Base-by-base conservation (phyloP, 2,113 vertebrate species). In the Mus spicilegus region DNA sequence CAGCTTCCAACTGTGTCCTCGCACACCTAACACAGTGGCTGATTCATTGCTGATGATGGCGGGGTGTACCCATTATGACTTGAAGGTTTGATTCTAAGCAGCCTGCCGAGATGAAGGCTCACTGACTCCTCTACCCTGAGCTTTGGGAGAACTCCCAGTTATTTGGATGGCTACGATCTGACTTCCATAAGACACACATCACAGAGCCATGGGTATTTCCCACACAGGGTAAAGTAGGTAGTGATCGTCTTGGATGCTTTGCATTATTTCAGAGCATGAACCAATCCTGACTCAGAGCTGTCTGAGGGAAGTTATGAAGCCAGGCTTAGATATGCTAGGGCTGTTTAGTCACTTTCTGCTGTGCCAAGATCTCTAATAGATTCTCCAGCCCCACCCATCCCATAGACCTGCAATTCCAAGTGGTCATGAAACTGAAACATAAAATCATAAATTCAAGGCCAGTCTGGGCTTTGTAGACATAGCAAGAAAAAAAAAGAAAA, bases 301-400 rank as follows among this genome's bases (percentile, higher is more conserved):
- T 30, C n/a, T 19, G 67, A 90, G 54, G 56, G 80, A 91, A 78
- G 61, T 9, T 19, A 78, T 5, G 30, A 73, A 90, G 39, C 54
- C 17, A 10, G 81, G 22, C 54, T 22, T 5, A 9, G 82, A 89
- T 92, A 85, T 70, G 95, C 69, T 22, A 39, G 56, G 82, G 63
- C 95, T 84, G 28, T 78, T 92, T 16, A 70, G 61, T 26, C 56
- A 73, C 24, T 86, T 92, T 82, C 87, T 20, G 63, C 93, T 95
- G 30, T 61, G 87, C 90, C 97, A 96, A 86, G 72, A 82, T 63
- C 77, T 54, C 26, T 87, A 17, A 67, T n/a, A 88, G 24, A 22
- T 86, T 95, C 72, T 90, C 49, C 16, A 82, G 46, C 39, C 36
- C 77, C 65, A 7, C 6, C 67, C 51, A 9, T 13, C 69, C 77